Conservation (phyloP, 2,113 vertebrate species). For the Fulmarus glacialis region DNA sequence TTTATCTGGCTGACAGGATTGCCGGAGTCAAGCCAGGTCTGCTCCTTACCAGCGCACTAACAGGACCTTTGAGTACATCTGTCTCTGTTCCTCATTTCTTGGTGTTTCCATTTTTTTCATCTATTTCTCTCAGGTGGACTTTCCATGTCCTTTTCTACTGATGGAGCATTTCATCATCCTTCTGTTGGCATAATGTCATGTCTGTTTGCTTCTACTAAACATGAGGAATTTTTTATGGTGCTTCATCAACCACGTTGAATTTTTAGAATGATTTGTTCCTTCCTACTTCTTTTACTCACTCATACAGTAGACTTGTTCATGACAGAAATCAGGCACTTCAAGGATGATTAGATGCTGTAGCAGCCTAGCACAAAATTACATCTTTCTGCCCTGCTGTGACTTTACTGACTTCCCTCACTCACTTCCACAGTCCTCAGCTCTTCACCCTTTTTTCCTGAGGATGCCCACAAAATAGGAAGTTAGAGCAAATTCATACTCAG, state of each 20-base stretch:
- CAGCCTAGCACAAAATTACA: slow-evolving; percentile 36
- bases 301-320: slow-evolving; percentile 20
- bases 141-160: not conserved
- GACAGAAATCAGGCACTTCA: slow-evolving; percentile 42
- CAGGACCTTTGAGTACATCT: not conserved
- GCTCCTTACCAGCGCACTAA: not conserved
- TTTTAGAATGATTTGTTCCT: slow-evolving; percentile 29
- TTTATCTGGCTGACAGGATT: not conserved
- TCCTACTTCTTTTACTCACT: slow-evolving; percentile 31
- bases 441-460: not conserved
- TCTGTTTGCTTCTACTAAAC: slow-evolving; percentile 18
- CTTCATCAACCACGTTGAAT: slow-evolving; percentile 4
- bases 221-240: not conserved
- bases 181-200: not conserved
- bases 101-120: not conserved
- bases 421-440: not conserved
- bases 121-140: not conserved
- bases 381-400: slow-evolving; percentile 31
- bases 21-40: not conserved
- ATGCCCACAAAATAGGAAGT: not conserved
- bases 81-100: not conserved
- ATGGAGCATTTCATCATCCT: not conserved
- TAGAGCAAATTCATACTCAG: not conserved
- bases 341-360: slow-evolving; percentile 30
- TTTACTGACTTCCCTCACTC: not conserved